Conservation (phyloP, 1,140 invertebrate species). For the Musca vetustissima region DNA sequence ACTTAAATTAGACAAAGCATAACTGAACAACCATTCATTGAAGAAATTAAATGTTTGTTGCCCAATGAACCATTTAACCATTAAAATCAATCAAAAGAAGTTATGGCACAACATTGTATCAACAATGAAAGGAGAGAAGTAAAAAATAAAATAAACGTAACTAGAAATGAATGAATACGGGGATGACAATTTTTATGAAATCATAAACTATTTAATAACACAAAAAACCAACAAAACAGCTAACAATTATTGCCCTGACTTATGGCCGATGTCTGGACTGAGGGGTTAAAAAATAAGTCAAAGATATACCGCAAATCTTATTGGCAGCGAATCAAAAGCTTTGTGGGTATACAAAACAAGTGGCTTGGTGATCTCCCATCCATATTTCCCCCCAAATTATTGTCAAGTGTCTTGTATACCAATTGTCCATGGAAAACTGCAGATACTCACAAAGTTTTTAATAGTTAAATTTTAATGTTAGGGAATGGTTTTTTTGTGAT, state of each 20-base stretch:
- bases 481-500: neutral
- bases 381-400: no score
- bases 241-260: neutral
- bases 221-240: neutral
- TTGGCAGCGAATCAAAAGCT: conserved; percentile 4
- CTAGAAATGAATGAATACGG: neutral
- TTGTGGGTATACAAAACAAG: neutral
- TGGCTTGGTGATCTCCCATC: no score
- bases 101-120: conserved; percentile 24
- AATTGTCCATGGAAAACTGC: no score
- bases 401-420: no score
- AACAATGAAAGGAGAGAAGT: neutral
- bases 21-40: no score
- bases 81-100: conserved; percentile 27
- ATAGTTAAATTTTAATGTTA: neutral
- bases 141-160: neutral
- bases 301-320: no score
- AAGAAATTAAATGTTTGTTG: neutral
- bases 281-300: neutral
- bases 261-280: neutral
- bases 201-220: conserved; percentile 20
- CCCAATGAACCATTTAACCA: conserved; percentile 27
- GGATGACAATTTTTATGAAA: conserved; percentile 9
- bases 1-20: no score
- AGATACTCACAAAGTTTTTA: neutral